Base-by-base conservation (phyloP, 2,797 vertebrate genomes). In the Takifugu ocellatus region DNA sequence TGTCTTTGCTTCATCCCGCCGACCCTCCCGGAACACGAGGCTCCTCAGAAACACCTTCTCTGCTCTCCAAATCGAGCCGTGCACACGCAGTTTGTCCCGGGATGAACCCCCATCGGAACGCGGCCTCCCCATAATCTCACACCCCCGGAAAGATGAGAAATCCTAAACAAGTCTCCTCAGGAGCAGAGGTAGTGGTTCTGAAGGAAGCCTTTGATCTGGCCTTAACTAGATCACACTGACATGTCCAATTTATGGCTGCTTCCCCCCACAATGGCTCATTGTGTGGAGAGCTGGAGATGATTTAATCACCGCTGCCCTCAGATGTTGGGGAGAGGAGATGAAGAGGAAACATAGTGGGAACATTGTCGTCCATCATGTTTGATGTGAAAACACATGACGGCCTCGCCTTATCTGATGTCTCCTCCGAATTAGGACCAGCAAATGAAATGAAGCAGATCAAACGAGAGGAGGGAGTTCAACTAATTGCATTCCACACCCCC, bases 401-500 rank as follows among this genome's bases (percentile, higher is more conserved):
- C 70, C 75, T 55, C 6, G 46, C 45, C 61, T 84, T 87, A 90
- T 90, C 87, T 45, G 84, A 90, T 87, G 75, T 59, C 75, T 68
- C 65, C 51, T 75, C 68, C 60, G 77, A 87, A 84, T 89, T 80
- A 87, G 77, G 63, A 27, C 42, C 61, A 68, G 75, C 62, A 66
- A 88, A 86, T 82, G 70, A 85, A 86, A 84, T 69, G 68, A 79
- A 74, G 75, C 67, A 72, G 66, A 85, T 86, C 87, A 87, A 83
- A 87, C 56, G 5, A 71, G 72, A 77, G 63, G 68, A 77, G 61
- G 55, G 75, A 75, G 54, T 21, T 68, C 60, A 63, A 83, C 77
- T 84, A 84, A 85, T 84, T 86, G 75, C 70, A 26, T 85, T 80
- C 76, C 78, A 76, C 82, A 68, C 71, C 74, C 78, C 64, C 58